These are phyloP conservation scores for Alosa alosa DNA, from an alignment of 2,113 vertebrate species.

Conservation along the genomic window DNA sequence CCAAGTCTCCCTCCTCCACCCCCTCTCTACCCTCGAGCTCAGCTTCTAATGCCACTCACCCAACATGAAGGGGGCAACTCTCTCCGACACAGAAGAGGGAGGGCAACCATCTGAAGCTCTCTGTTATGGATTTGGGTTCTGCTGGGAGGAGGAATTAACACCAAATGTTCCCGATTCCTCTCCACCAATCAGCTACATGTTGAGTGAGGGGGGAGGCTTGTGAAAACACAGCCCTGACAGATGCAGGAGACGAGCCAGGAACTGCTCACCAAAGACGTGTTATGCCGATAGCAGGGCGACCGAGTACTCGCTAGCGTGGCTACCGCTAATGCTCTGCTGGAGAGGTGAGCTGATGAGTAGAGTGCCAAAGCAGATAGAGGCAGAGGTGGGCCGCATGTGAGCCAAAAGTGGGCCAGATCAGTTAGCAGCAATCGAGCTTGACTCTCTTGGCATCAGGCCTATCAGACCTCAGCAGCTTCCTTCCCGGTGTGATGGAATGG, in stretches of 20 bases:
- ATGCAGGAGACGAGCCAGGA: not conserved
- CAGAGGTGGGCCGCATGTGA: slow-evolving; percentile 18
- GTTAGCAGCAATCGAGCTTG: not conserved
- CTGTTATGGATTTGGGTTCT: not conserved
- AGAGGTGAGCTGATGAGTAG: not conserved
- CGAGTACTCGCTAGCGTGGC: not conserved
- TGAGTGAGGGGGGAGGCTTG: not conserved
- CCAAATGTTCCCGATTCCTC: not conserved
- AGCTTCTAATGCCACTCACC: not conserved
- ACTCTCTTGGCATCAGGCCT: slow-evolving; percentile 67
- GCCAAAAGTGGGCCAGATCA: not conserved
- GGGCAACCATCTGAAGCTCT: slow-evolving; percentile 2
- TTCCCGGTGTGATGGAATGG: slow-evolving; percentile 64
- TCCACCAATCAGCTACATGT: not conserved
- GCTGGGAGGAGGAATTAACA: not conserved
- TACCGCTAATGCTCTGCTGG: not conserved
- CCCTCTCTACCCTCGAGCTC: slow-evolving; percentile 34
- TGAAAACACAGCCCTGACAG: not conserved
- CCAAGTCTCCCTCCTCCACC: slow-evolving; percentile 32
- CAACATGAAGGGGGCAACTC: not conserved
- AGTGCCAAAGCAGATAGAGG: not conserved
- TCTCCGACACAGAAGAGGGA: not conserved
- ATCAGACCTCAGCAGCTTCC: slow-evolving; percentile 70
- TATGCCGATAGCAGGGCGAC: not conserved
- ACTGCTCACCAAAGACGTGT: not conserved